Evolutionary conservation across 2,113 vertebrate species (phyloP), one percentile per base, ranked within the genome.

Genomic region (Phaethon lepturus): DNA sequence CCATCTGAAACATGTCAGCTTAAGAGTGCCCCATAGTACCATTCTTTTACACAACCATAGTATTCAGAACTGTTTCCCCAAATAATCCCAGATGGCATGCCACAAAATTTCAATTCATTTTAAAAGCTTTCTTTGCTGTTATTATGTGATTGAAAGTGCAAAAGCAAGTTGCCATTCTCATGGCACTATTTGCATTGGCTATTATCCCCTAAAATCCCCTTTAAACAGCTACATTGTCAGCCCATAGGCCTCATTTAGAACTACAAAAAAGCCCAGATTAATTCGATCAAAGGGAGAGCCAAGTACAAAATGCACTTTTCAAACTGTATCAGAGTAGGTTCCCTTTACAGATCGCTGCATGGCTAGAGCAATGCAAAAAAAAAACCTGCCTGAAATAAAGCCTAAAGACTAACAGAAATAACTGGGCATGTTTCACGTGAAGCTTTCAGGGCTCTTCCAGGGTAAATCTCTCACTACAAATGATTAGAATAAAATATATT

Each of bases 271-370:
- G 98, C 97, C 94, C 98, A 98, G 98, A 98, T 98, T 98, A 98
- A 98, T 98, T 98, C 96, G 98, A 98, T 98, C 98, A 98, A 98
- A 98, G 98, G 96, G 97, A 98, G 96, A 98, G 97, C 97, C 98
- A 98, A 98, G 98, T 98, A 98, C 98, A 98, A 98, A 98, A 98
- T 98, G 98, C 98, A 98, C 98, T 98, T 98, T 98, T 98, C 98
- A 98, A 98, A 98, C 96, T 98, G 98, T 98, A 98, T 98, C 98
- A 98, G 98, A 97, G 98, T 97, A 97, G 97, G 96, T 98, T 98
- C 98, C 97, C 96, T 98, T 98, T 98, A 98, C 97, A 98, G 97
- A 98, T 97, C 17, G 2, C 96, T 98, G 97, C 93, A 85, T 97
- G 97, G 97, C 95, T 96, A 94, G 97, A 94, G 96, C 95, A 75